phyloP scores from a whole-genome alignment of 2,888 invertebrate genomes.

The Amiota communis region DNA sequence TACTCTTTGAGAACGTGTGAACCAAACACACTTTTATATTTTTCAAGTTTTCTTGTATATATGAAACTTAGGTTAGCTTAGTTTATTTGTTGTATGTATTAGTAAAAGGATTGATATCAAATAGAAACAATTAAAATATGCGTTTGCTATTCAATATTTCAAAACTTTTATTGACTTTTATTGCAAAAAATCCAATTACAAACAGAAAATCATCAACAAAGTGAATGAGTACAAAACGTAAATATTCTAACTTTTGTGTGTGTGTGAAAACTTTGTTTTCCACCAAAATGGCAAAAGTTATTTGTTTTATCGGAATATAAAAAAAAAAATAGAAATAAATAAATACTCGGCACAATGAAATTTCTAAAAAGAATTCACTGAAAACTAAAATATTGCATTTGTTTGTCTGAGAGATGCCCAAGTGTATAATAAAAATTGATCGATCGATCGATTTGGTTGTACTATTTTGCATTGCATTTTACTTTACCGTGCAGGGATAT shows the following conservation, averaged over 20 bases:
- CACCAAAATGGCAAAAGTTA: conserved; percentile 14
- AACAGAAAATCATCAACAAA: conserved; percentile 24
- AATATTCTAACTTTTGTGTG: neutral
- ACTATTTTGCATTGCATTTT: no score
- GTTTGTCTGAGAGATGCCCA: conserved; percentile 45
- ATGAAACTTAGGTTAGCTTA: neutral
- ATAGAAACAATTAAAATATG: neutral
- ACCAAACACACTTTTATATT: neutral
- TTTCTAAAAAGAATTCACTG: neutral
- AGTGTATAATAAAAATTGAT: conserved; percentile 62
- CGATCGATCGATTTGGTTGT: conserved; percentile 42
- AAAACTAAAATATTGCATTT: neutral
- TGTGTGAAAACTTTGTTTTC: neutral
- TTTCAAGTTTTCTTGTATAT: neutral
- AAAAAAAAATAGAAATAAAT: conserved; percentile 3
- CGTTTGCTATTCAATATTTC: neutral
- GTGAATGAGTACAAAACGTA: neutral
- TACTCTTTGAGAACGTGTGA: conserved; percentile 26
- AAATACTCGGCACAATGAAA: neutral
- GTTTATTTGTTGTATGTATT: neutral
- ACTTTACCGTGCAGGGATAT: no score
- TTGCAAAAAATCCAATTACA: conserved; percentile 17
- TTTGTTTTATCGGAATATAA: neutral
- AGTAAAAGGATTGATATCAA: neutral
- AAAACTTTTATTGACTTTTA: neutral